A percentile compares a stretch with the other conserved stretches of the same genome.
phyloP scores from a whole-genome alignment of 1,140 invertebrate species.

The Heterodera schachtii region DNA sequence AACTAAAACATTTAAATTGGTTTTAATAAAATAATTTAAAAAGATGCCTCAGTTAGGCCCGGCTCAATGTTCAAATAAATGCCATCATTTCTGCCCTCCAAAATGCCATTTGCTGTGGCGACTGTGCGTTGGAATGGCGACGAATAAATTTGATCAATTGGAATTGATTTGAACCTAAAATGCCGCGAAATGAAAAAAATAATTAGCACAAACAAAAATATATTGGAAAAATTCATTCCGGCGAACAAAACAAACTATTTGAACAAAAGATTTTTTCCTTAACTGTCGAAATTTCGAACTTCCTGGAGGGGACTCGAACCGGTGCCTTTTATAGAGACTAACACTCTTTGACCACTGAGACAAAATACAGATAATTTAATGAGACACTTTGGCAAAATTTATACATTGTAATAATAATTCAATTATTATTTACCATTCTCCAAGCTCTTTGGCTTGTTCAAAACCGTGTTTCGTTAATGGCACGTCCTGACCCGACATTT shows the following conservation, averaged over 20 bases:
- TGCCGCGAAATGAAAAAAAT: not conserved
- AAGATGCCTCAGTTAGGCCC: not conserved
- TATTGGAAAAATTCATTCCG: too few species aligned
- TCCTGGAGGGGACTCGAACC: too few species aligned
- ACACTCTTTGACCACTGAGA: too few species aligned
- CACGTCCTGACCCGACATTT: not conserved
- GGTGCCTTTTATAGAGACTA: too few species aligned
- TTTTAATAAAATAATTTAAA: not conserved
- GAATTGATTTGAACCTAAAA: not conserved
- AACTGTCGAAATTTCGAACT: too few species aligned
- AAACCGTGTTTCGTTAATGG: not conserved
- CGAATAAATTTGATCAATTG: not conserved
- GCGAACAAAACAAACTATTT: too few species aligned
- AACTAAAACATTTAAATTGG: too few species aligned
- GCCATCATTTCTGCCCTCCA: not conserved
- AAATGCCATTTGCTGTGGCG: not conserved
- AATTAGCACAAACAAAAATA: not conserved
- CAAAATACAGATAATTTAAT: too few species aligned
- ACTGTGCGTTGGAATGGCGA: not conserved
- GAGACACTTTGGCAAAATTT: too few species aligned
- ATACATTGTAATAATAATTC: too few species aligned
- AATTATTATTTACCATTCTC: not conserved
- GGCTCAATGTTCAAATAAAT: not conserved
- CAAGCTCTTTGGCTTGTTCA: not conserved
- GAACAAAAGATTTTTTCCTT: too few species aligned